phyloP scores from a whole-genome alignment of 2,888 invertebrate genomes.

The Chrysina gloriosa region DNA sequence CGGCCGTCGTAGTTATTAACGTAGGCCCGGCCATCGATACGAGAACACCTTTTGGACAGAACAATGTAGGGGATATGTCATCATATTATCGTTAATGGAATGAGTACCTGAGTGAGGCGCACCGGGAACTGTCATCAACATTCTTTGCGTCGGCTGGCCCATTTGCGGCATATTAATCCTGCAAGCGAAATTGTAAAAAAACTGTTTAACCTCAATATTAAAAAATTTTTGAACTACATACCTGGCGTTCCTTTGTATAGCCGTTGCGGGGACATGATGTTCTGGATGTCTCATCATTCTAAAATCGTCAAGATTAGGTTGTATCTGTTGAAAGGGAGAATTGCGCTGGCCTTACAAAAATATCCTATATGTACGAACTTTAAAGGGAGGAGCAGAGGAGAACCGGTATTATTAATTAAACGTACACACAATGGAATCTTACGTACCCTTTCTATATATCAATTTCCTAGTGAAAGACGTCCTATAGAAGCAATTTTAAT shows the following conservation, averaged over 20 bases:
- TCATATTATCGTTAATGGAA: background rate
- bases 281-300: conserved; percentile 66
- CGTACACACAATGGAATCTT: background rate
- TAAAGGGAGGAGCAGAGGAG: conserved; percentile 35
- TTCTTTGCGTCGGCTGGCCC: conserved; percentile 62
- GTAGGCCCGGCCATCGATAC: conserved; percentile 62
- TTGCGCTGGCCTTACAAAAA: conserved; percentile 16
- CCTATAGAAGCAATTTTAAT: conserved; percentile 37
- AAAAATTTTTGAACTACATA: conserved; percentile 19
- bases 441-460: conserved; percentile 40
- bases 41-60: conserved; percentile 58
- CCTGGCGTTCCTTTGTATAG: conserved; percentile 72
- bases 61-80: too few species aligned
- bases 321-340: conserved; percentile 1
- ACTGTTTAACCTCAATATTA: conserved; percentile 25
- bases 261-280: conserved; percentile 76
- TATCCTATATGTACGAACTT: conserved; percentile 18
- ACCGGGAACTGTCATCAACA: conserved; percentile 66
- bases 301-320: conserved; percentile 19
- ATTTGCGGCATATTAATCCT: conserved; percentile 64
- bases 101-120: conserved; percentile 56
- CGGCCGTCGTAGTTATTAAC: conserved; percentile 60
- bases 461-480: conserved; percentile 33
- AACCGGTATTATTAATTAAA: conserved; percentile 33
- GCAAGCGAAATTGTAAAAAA: conserved; percentile 39